Base-by-base conservation (phyloP, 1,140 invertebrate species). In the Ylistrum balloti region DNA sequence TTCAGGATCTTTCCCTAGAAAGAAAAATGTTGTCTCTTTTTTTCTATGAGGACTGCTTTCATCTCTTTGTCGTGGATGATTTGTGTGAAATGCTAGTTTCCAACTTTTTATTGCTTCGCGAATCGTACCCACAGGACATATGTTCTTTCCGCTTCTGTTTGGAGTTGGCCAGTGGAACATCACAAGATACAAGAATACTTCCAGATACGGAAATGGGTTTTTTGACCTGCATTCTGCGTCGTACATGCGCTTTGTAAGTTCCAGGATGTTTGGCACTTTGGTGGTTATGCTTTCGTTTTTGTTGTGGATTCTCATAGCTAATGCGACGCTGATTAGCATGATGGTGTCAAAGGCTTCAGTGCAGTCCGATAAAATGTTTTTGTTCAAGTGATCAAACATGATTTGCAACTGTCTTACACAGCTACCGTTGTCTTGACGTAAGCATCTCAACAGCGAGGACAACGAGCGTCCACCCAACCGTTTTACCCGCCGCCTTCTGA, bases 151-250 rank as follows among this genome's bases (percentile, higher is more conserved):
- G 32, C n/a, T 48, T 48, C 88, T 90, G 45, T 56, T 86, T 33
- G 74, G 56, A 1, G 91, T 91, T 88, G 93, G 93, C 93, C 93
- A 93, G 33, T 93, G 90, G 22, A 93, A 89, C 87, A 93, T 88
- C 56, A 93, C 87, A 34, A 91, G 86, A 35, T 90, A 93, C 35
- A 93, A 48, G 45, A 87, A 93, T 0, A 92, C 86, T 89, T 93
- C 93, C 32, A 93, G 86, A 33, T 93, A 92, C 48, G 86, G 85
- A 85, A 85, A 74, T 32, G 45, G 74, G 17, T 45, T 45, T 17
- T 45, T 45, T 9, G 41, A 45, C 41, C 41, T 45, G 17, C 41
- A 45, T 17, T 45, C 41, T 15, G 41, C 20, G 41, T 45, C 41
- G 17, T 45, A 45, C 41, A 45, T 45, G 17, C 41, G 41, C 17